Evolutionary conservation across 1,140 invertebrate species (phyloP).

Genomic region (Conopomorpha cramerella): DNA sequence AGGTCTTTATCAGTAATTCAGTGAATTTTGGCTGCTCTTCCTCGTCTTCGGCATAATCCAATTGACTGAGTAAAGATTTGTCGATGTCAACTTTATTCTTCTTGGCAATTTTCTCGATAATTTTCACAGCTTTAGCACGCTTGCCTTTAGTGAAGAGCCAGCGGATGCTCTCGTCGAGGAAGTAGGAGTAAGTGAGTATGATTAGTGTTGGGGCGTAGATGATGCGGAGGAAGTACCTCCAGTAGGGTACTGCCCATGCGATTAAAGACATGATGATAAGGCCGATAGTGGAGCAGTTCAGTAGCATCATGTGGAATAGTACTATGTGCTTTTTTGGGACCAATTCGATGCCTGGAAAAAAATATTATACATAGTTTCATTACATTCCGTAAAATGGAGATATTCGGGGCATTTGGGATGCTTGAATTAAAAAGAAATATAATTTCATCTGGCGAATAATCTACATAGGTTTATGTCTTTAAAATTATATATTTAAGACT

Average conservation of each 20-base stretch:
- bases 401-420: no score
- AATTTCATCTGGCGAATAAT: no score
- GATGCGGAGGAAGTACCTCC: constrained; percentile 35
- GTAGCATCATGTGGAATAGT: constrained; percentile 37
- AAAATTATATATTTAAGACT: no score
- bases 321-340: constrained; percentile 36
- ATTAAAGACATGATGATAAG: constrained; percentile 40
- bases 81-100: constrained; percentile 27
- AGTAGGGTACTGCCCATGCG: constrained; percentile 40
- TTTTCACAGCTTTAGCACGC: constrained; percentile 19
- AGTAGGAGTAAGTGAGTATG: constrained; percentile 36
- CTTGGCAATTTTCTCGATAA: constrained; percentile 38
- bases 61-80: constrained; percentile 18
- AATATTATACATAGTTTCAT: no score
- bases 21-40: constrained; percentile 9
- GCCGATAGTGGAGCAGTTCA: constrained; percentile 38
- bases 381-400: no score
- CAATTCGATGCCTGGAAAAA: constrained; percentile 41
- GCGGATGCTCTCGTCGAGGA: constrained; percentile 42
- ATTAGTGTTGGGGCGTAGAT: constrained; percentile 42
- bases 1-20: constrained; percentile 33
- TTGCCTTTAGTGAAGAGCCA: constrained; percentile 73
- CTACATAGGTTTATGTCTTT: no score
- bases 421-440: no score
- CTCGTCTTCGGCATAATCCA: constrained; percentile 27